Conservation (phyloP, 2,888 invertebrate species). For the Cephonodes hylas region DNA sequence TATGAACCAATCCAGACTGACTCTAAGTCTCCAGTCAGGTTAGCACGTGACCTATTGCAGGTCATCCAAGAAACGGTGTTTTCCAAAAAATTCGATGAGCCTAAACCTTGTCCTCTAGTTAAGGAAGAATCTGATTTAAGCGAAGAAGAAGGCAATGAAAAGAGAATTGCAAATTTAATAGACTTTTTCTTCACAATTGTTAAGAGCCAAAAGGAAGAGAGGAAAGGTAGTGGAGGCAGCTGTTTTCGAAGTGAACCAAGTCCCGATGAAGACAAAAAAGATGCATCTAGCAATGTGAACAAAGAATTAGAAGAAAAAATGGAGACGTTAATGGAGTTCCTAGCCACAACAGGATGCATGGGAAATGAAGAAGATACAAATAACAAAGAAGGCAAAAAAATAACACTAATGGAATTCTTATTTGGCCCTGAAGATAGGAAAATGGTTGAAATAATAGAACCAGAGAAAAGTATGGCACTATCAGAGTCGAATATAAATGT, state of each 20-base stretch:
- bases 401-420: constrained; percentile 74
- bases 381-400: constrained; percentile 65
- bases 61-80: constrained; percentile 75
- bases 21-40: constrained; percentile 57
- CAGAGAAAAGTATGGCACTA: constrained; percentile 51
- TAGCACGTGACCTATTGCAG: constrained; percentile 70
- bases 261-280: constrained; percentile 53
- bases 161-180: constrained; percentile 70
- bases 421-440: constrained; percentile 66
- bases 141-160: constrained; percentile 64
- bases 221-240: constrained; percentile 68
- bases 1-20: constrained; percentile 57
- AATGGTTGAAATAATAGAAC: constrained; percentile 54
- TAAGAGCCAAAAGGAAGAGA: constrained; percentile 69
- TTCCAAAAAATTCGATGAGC: constrained; percentile 56
- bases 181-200: constrained; percentile 78
- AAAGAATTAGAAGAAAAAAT: constrained; percentile 73
- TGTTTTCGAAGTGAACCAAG: constrained; percentile 70
- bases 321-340: constrained; percentile 74
- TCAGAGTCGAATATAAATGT: constrained; percentile 67
- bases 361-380: constrained; percentile 50
- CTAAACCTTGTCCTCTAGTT: constrained; percentile 66
- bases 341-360: constrained; percentile 71
- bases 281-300: constrained; percentile 57
- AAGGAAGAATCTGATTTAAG: constrained; percentile 71